Evolutionary conservation across 1,140 invertebrate genomes (phyloP).

Genomic region (Saccostrea cuccullata): DNA sequence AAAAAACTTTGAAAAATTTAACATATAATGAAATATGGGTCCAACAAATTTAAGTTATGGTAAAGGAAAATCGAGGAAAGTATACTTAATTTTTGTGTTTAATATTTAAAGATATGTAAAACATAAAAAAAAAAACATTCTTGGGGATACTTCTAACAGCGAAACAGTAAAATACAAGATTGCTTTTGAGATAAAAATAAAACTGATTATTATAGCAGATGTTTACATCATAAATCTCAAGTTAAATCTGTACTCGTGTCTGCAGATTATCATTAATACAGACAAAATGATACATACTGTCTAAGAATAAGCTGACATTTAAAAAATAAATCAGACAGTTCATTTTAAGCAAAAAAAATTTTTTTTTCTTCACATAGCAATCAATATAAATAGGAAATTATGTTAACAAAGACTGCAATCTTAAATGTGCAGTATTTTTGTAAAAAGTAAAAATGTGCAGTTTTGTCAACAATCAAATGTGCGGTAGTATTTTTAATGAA

Average conservation of each 20-base stretch:
- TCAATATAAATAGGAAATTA: no score
- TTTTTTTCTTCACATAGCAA: no score
- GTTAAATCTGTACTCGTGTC: neutral
- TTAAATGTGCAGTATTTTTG: no score
- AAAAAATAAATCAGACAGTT: no score
- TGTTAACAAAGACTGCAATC: no score
- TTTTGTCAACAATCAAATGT: no score
- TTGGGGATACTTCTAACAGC: neutral
- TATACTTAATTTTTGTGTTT: neutral
- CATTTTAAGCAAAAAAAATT: no score
- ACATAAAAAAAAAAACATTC: neutral
- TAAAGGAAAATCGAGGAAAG: neutral
- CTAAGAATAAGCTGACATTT: no score
- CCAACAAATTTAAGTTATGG: no score
- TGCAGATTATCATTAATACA: neutral
- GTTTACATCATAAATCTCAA: neutral
- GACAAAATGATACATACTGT: neutral
- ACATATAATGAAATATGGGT: no score
- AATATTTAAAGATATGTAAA: neutral
- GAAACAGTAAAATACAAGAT: neutral
- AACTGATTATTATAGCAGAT: neutral
- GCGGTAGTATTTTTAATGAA: no score
- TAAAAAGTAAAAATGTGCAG: no score
- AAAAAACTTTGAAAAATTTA: neutral
- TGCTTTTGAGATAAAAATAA: neutral